phyloP scores from a whole-genome alignment of 30 jellyfish, hydroid and myxozoan species.

The Aurelia aurita region DNA sequence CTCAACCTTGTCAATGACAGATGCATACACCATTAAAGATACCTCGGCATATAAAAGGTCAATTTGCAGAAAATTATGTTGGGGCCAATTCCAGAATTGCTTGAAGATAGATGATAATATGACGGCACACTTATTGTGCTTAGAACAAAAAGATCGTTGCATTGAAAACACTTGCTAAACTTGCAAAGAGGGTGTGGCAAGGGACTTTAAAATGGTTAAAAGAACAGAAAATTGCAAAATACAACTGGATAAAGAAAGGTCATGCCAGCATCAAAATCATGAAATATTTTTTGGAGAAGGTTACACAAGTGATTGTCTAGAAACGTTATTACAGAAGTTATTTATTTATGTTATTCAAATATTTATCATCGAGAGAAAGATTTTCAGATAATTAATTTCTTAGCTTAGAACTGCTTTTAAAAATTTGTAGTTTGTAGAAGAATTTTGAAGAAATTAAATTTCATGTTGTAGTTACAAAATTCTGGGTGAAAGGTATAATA shows the following conservation, averaged over 20 bases:
- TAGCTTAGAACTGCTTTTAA: too few relatives aligned
- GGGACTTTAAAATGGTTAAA: not conserved
- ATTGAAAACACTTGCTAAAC: slow-evolving; percentile 5
- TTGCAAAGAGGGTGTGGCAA: not conserved
- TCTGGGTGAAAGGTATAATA: not conserved
- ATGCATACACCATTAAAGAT: too few relatives aligned
- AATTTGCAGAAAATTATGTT: slow-evolving; percentile 16
- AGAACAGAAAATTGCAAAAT: not conserved
- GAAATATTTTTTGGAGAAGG: too few relatives aligned
- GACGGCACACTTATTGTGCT: slow-evolving; percentile 35
- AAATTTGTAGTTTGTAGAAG: too few relatives aligned
- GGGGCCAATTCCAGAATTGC: slow-evolving; percentile 27
- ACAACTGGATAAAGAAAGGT: not conserved
- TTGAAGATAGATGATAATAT: not conserved
- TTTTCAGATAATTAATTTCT: too few relatives aligned
- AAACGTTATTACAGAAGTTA: too few relatives aligned
- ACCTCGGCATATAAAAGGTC: slow-evolving; percentile 5
- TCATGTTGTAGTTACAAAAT: too few relatives aligned
- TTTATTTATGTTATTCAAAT: too few relatives aligned
- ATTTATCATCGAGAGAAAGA: too few relatives aligned
- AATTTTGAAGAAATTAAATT: not conserved
- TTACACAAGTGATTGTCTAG: too few relatives aligned
- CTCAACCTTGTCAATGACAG: too few relatives aligned
- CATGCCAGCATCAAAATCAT: too few relatives aligned
- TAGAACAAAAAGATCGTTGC: slow-evolving; percentile 21